Conservation (phyloP, 2,888 invertebrate species). For the Drosophila mercatorum region DNA sequence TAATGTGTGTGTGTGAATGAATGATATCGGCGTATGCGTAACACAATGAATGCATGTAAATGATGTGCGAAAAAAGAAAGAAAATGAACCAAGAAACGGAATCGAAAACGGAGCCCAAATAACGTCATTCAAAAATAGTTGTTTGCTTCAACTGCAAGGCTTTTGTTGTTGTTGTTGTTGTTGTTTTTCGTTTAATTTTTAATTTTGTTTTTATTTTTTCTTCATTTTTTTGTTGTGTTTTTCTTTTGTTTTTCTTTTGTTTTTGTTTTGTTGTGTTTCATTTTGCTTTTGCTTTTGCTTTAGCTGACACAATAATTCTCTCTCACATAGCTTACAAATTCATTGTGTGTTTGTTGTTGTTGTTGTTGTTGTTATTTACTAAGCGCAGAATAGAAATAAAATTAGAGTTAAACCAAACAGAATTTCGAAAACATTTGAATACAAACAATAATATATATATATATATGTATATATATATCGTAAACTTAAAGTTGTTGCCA, state of each 20-base stretch:
- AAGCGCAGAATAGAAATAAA: slow-evolving; percentile 35
- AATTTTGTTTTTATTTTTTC: slow-evolving; percentile 37
- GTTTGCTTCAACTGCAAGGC: slow-evolving; percentile 29
- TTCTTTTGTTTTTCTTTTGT: slow-evolving; percentile 26
- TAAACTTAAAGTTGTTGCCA: slow-evolving; percentile 66
- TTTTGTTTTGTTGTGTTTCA: slow-evolving; percentile 7
- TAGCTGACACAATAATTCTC: slow-evolving; percentile 46
- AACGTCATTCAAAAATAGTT: slow-evolving; percentile 35
- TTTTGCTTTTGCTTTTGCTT: slow-evolving; percentile 1
- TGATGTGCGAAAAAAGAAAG: slow-evolving; percentile 55
- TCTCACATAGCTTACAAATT: slow-evolving; percentile 79
- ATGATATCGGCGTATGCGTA: slow-evolving; percentile 12
- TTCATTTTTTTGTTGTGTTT: slow-evolving; percentile 50
- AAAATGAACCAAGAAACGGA: slow-evolving; percentile 31
- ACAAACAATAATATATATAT: slow-evolving; percentile 37
- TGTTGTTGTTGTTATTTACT: slow-evolving; percentile 25
- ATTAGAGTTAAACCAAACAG: slow-evolving; percentile 9
- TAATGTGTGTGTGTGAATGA: slow-evolving; percentile 21
- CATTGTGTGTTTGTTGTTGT: slow-evolving; percentile 73
- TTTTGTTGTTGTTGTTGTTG: not conserved
- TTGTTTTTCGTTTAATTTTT: slow-evolving; percentile 47
- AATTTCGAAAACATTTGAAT: slow-evolving; percentile 39
- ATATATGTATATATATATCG: not conserved
- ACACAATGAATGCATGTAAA: slow-evolving; percentile 83
- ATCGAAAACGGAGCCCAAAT: slow-evolving; percentile 39